These are phyloP conservation scores for Paraplagusia blochii DNA, from an alignment of 2,113 vertebrate species.

Conservation along the genomic window DNA sequence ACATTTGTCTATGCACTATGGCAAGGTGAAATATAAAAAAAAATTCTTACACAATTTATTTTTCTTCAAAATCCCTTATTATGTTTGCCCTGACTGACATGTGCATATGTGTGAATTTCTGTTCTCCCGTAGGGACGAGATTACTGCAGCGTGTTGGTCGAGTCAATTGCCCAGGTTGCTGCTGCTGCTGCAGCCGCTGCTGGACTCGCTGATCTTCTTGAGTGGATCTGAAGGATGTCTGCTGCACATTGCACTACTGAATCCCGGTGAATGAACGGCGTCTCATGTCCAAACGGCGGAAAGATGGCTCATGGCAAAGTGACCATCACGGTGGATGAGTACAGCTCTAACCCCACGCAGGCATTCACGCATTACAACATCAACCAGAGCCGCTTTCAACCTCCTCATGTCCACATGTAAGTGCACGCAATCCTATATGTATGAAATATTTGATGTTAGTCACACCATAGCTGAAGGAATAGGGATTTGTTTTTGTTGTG, in stretches of 20 bases:
- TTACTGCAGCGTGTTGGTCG: conserved; percentile 42
- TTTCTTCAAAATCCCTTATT: too few relatives aligned
- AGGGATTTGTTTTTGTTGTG: too few relatives aligned
- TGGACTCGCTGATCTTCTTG: conserved; percentile 64
- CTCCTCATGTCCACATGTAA: conserved; percentile 98
- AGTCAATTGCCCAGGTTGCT: conserved; percentile 47
- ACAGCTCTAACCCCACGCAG: conserved; percentile 98
- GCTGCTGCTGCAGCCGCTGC: conserved; percentile 43
- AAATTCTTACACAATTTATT: neutral
- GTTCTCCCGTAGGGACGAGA: conserved; percentile 52
- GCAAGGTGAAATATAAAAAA: too few relatives aligned
- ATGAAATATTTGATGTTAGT: too few relatives aligned
- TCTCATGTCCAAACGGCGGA: conserved; percentile 88
- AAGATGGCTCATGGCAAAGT: conserved; percentile 99
- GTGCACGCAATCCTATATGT: conserved; percentile 38
- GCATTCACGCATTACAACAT: conserved; percentile 99
- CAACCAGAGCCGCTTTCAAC: conserved; percentile 99
- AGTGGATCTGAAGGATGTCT: conserved; percentile 83
- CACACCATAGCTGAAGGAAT: too few relatives aligned
- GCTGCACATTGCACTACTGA: conserved; percentile 74
- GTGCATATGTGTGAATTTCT: conserved; percentile 13
- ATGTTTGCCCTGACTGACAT: conserved; percentile 2
- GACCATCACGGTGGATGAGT: conserved; percentile 95
- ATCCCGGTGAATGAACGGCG: conserved; percentile 85
- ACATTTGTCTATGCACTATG: too few relatives aligned